Percentiles rank a stretch among this genome's conserved stretches.
Conservation (phyloP, 1,140 invertebrate genomes). For the Drosophila grimshawi region DNA sequence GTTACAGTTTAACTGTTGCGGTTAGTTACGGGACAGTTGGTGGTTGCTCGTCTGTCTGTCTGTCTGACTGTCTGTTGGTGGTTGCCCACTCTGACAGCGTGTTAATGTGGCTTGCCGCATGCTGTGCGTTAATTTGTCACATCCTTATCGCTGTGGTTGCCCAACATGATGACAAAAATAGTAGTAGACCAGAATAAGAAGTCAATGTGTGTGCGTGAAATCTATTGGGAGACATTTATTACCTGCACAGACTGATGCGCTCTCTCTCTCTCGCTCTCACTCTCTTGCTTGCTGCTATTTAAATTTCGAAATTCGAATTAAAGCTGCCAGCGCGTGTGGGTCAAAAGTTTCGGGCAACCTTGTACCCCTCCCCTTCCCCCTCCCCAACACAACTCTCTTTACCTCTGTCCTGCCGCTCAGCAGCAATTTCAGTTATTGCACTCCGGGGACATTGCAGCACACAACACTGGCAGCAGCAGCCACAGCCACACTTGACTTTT, state of each 20-base stretch:
- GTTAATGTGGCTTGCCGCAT: conserved; percentile 31
- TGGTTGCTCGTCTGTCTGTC: conserved; percentile 6
- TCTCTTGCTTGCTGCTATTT: conserved; percentile 24
- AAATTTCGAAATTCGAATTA: conserved; percentile 59
- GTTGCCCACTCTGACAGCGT: conserved; percentile 34
- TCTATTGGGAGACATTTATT: conserved; percentile 77
- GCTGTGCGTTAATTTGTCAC: conserved; percentile 77
- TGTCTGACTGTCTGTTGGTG: neutral
- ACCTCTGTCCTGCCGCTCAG: conserved; percentile 22
- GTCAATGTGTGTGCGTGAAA: conserved; percentile 31
- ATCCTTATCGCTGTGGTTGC: conserved; percentile 49
- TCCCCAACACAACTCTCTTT: too few species aligned
- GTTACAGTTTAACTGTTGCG: conserved; percentile 40
- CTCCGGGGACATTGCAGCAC: conserved; percentile 49
- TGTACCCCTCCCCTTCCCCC: neutral
- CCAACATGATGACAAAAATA: conserved; percentile 40
- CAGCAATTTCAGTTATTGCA: conserved; percentile 71
- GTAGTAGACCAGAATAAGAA: conserved; percentile 2
- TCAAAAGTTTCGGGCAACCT: conserved; percentile 39
- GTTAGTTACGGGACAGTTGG: conserved; percentile 56
- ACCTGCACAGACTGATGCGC: conserved; percentile 43
- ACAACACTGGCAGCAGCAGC: conserved; percentile 32
- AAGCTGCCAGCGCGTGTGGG: conserved; percentile 50
- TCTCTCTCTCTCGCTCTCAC: neutral
- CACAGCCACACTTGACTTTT: conserved; percentile 62